A percentile compares a stretch with the other conserved stretches of the same genome.
These are phyloP conservation scores for Macrosoma leucophasiata DNA, from an alignment of 2,888 invertebrate species.

Conservation along the genomic window DNA sequence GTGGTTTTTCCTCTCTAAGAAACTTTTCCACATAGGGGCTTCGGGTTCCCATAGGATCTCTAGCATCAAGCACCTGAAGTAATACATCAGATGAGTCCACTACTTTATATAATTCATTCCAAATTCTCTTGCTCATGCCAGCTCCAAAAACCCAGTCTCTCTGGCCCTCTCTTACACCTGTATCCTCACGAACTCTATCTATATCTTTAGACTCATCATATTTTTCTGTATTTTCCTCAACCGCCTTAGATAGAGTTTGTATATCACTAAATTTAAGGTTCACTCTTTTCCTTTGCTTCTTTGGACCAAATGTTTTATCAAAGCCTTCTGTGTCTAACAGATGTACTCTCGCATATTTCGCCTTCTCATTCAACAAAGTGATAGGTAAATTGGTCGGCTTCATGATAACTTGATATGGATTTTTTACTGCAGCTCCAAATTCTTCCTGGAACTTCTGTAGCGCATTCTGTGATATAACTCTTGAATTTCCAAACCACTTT, in stretches of 20 bases:
- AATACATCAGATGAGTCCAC: constrained; percentile 99
- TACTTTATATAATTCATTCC: constrained; percentile 99
- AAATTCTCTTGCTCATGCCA: constrained; percentile 97
- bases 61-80: constrained; percentile 95
- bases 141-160: constrained; percentile 97
- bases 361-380: constrained; percentile 93
- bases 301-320: constrained; percentile 95
- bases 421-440: constrained; percentile 93
- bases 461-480: constrained; percentile 95
- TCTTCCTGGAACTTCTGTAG: constrained; percentile 95
- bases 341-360: constrained; percentile 93
- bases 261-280: constrained; percentile 85
- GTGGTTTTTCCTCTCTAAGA: constrained; percentile 93
- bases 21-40: constrained; percentile 95
- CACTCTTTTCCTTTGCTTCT: constrained; percentile 93
- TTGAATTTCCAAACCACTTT: constrained; percentile 99
- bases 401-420: constrained; percentile 99
- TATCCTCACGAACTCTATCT: constrained; percentile 88
- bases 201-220: constrained; percentile 90
- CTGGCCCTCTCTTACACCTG: constrained; percentile 85
- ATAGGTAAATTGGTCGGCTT: constrained; percentile 96
- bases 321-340: constrained; percentile 96
- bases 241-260: constrained; percentile 83
- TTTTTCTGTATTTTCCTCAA: constrained; percentile 81
- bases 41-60: constrained; percentile 97